Evolutionary conservation across 2,797 vertebrate species (phyloP).

Genomic region (Xenopus petersii): DNA sequence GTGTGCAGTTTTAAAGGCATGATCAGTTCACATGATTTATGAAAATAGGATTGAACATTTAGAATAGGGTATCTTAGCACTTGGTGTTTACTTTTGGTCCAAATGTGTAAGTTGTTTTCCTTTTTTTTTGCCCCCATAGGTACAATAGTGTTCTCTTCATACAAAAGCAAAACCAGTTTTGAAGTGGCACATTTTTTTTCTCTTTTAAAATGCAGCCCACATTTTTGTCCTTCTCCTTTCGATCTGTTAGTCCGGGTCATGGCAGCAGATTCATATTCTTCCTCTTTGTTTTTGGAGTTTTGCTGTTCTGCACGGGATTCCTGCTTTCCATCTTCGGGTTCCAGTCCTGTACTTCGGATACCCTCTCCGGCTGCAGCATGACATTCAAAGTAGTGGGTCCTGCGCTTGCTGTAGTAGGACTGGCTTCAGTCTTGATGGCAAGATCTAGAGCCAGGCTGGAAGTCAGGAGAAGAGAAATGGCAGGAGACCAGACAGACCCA

Average conservation of each 20-base stretch:
- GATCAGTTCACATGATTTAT: no score
- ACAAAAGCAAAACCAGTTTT: neutral
- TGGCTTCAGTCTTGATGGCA: slow-evolving; percentile 64
- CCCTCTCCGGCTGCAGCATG: slow-evolving; percentile 57
- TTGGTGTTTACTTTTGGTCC: no score
- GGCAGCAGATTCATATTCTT: slow-evolving; percentile 64
- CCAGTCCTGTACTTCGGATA: slow-evolving; percentile 61
- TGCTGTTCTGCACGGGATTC: slow-evolving; percentile 65
- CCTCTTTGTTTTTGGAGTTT: slow-evolving; percentile 65
- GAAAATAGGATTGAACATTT: no score
- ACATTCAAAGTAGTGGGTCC: slow-evolving; percentile 67
- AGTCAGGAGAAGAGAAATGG: slow-evolving; percentile 52
- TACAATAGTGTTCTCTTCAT: neutral
- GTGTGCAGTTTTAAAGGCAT: no score
- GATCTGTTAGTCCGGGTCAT: slow-evolving; percentile 43
- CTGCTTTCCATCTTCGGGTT: slow-evolving; percentile 70
- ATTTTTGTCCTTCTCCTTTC: neutral
- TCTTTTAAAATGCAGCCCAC: slow-evolving; percentile 19
- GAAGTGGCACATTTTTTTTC: neutral
- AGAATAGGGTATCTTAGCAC: no score
- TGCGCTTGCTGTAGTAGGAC: slow-evolving; percentile 57
- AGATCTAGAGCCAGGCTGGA: slow-evolving; percentile 64
- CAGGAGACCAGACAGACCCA: slow-evolving; percentile 54
- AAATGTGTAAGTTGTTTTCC: no score
- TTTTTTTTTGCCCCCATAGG: no score